phyloP scores from a whole-genome alignment of 1,140 invertebrate species.

The Ceratitis capitata region DNA sequence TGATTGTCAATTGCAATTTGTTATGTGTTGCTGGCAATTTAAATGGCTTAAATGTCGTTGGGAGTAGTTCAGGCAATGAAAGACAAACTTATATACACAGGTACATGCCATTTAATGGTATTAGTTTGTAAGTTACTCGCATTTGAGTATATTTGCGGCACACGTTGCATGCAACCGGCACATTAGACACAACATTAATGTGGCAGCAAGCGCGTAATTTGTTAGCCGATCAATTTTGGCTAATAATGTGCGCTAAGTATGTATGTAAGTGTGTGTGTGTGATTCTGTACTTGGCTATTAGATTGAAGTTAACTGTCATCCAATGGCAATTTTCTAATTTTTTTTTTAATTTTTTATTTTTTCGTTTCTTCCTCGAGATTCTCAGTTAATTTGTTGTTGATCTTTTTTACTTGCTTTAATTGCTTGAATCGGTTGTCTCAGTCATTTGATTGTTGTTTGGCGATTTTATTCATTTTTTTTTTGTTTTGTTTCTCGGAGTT shows the following conservation, averaged over 20 bases:
- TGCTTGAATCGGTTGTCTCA: background rate
- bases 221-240: background rate
- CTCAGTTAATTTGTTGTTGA: too few species aligned
- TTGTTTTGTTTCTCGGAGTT: background rate
- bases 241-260: background rate
- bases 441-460: background rate
- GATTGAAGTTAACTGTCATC: constrained; percentile 16
- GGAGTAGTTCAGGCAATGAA: background rate
- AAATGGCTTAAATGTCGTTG: constrained; percentile 33
- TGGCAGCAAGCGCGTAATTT: constrained; percentile 34
- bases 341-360: background rate
- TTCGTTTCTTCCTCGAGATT: background rate
- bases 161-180: constrained; percentile 30
- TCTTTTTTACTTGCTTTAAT: background rate
- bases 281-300: background rate
- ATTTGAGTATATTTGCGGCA: background rate
- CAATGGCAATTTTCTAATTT: background rate
- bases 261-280: too few species aligned
- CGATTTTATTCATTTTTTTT: background rate
- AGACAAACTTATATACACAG: too few species aligned
- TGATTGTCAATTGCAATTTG: constrained; percentile 64
- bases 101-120: background rate
- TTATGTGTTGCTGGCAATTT: constrained; percentile 48
- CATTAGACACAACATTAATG: constrained; percentile 30
- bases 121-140: background rate